Evolutionary conservation across 2,888 invertebrate species (phyloP), one percentile per base, ranked within the genome.

Genomic region (Branchellion lobata): DNA sequence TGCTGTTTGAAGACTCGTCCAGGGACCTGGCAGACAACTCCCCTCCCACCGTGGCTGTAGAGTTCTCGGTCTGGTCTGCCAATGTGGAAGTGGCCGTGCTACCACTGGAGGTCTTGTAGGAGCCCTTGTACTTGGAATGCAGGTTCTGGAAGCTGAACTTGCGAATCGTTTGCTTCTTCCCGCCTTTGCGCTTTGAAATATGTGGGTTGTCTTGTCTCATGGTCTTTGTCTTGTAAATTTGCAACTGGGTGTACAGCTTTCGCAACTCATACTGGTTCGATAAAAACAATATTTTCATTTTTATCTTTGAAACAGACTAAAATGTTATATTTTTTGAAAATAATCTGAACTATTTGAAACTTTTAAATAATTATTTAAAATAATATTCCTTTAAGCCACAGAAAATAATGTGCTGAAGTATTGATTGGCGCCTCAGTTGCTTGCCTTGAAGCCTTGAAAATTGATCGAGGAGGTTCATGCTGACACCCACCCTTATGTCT

Each of bases 191-290:
- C 89, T 96, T 96, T 85, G 94, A 94, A 88, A 96, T 96, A 90
- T 96, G 96, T 78, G 96, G 96, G 90, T 96, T 96, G 90, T 96
- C 95, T 84, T 93, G 92, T 83, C 95, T 91, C 88, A 96, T 91
- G 33, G 94, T 94, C 89, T 95, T 95, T 88, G 94, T 94, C 86
- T 94, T 93, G 85, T 95, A 91, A 84, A 96, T 92, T 89, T 96
- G 95, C 85, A 96, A 90, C 89, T 96, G 96, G 81, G 95, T 93
- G 90, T 96, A 96, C 82, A 96, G 91, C 85, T 92, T 90, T 85
- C 91, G 90, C 83, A 91, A 86, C 85, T 91, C 91, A 80, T 90
- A 89, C 91, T 91, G 86, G 8, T n/a, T n/a, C n/a, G n/a, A n/a
- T n/a, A n/a, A n/a, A n/a, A n/a, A n/a, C n/a, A 11, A 18, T 14